Percentiles rank a stretch among this genome's conserved stretches.
Evolutionary conservation across 2,888 invertebrate species (phyloP).

Genomic region (Lasioglossum calceatum): DNA sequence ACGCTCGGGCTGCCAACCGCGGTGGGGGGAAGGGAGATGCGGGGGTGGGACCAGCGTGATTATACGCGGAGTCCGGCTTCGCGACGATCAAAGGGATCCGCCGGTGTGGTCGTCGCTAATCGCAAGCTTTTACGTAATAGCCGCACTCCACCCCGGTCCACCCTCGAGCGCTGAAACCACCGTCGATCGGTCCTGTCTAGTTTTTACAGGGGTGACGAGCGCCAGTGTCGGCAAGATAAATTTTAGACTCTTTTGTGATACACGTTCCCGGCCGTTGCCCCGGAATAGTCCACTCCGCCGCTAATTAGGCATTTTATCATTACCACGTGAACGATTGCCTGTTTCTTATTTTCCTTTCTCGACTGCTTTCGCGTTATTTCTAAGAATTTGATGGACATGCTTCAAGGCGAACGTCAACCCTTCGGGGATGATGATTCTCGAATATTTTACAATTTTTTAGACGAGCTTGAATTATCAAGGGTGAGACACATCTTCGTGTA

Average conservation of each 20-base stretch:
- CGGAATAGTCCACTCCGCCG: neutral
- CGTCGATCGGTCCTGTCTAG: slow-evolving; percentile 58
- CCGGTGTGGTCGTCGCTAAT: slow-evolving; percentile 68
- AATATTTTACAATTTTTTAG: neutral
- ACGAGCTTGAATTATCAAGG: no score
- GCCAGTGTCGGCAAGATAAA: slow-evolving; percentile 56
- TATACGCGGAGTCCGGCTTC: slow-evolving; percentile 72
- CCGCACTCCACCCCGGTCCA: slow-evolving; percentile 25
- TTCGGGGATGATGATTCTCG: neutral
- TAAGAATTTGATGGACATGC: no score
- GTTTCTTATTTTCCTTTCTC: neutral
- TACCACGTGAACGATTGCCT: slow-evolving; percentile 11
- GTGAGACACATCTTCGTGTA: no score
- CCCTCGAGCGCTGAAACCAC: slow-evolving; percentile 31
- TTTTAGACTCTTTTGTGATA: slow-evolving; percentile 56
- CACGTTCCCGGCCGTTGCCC: neutral
- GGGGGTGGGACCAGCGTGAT: slow-evolving; percentile 61
- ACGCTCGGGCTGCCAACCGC: neutral
- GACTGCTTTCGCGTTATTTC: neutral
- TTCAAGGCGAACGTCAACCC: neutral
- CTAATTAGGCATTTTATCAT: slow-evolving; percentile 40
- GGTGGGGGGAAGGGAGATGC: neutral
- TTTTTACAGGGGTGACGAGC: slow-evolving; percentile 51
- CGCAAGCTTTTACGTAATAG: slow-evolving; percentile 70
- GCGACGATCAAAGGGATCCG: slow-evolving; percentile 74